Conservation (phyloP, 1,140 invertebrate species). For the Saxidomus purpurata region DNA sequence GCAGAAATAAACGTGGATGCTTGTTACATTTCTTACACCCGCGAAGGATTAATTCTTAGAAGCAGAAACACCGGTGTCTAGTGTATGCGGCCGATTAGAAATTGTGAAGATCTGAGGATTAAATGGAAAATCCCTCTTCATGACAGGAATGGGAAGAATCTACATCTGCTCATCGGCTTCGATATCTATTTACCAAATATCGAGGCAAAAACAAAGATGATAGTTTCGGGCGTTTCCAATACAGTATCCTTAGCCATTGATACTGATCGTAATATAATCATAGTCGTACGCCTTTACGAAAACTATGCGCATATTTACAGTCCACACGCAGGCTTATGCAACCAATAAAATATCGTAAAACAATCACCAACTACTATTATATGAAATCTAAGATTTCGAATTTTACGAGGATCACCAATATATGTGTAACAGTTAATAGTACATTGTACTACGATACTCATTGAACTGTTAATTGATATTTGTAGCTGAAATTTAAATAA, state of each 20-base stretch:
- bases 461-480: no score
- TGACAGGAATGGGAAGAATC: not conserved
- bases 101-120: not conserved
- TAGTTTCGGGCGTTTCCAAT: not conserved
- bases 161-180: not conserved
- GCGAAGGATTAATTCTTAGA: not conserved
- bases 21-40: not conserved
- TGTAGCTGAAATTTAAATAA: no score
- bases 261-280: not conserved
- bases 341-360: no score
- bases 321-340: no score
- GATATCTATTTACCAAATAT: not conserved
- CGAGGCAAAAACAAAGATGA: not conserved
- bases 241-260: not conserved
- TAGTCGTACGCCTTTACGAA: not conserved
- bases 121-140: not conserved
- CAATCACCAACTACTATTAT: no score
- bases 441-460: no score
- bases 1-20: no score
- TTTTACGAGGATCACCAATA: no score
- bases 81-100: not conserved
- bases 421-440: no score
- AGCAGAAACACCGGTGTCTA: not conserved
- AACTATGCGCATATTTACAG: no score
- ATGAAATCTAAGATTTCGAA: no score